These are phyloP conservation scores for Bungarus multicinctus DNA, from an alignment of 2,113 vertebrate species.

Conservation along the genomic window DNA sequence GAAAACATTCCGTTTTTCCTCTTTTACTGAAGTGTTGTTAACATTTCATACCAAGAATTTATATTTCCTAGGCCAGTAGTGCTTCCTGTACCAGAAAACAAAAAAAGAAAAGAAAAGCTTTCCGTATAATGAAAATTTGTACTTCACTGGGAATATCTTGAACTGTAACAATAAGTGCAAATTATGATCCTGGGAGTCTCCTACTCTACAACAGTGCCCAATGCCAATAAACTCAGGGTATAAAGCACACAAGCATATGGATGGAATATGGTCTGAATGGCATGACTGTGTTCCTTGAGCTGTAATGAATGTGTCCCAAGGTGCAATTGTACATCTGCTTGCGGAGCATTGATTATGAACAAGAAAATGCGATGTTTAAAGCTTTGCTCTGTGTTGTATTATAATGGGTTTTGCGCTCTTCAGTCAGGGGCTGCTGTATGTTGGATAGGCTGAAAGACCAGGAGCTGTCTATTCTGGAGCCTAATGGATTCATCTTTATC, in stretches of 20 bases:
- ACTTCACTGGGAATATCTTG: constrained; percentile 44
- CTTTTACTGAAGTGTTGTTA: background rate
- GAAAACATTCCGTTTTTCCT: accelerated
- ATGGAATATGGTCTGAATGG: constrained; percentile 68
- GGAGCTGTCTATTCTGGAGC: background rate
- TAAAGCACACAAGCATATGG: constrained; percentile 69
- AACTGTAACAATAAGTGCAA: constrained; percentile 57
- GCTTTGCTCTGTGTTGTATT: constrained; percentile 49
- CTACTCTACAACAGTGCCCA: constrained; percentile 55
- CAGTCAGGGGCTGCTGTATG: background rate
- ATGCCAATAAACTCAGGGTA: constrained; percentile 64
- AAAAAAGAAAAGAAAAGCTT: background rate
- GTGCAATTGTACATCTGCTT: constrained; percentile 67
- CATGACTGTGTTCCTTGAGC: constrained; percentile 64
- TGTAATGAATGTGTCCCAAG: constrained; percentile 70
- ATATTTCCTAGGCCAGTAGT: background rate
- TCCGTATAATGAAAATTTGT: constrained; percentile 5
- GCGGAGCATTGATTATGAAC: constrained; percentile 48
- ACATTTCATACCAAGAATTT: background rate
- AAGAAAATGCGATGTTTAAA: constrained; percentile 50
- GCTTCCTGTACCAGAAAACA: background rate
- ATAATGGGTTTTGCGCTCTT: background rate
- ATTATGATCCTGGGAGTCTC: constrained; percentile 63
- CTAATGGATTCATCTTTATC: background rate
- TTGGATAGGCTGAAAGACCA: background rate